These are phyloP conservation scores for Sphaerodactylus townsendi DNA, from an alignment of 2,113 vertebrate genomes.

Conservation along the genomic window DNA sequence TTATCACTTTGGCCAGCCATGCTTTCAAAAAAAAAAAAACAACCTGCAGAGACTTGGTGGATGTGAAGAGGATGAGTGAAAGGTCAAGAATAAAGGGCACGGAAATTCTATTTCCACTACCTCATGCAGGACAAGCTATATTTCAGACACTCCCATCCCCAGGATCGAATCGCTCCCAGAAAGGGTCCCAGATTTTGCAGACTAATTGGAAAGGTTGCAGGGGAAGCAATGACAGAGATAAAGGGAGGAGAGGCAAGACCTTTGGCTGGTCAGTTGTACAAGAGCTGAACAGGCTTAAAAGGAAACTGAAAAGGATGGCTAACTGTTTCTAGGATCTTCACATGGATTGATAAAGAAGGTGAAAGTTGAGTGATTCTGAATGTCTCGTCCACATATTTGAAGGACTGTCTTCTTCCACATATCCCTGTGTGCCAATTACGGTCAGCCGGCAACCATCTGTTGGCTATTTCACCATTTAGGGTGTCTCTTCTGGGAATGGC, in stretches of 20 bases:
- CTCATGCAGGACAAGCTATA: slow-evolving; percentile 35
- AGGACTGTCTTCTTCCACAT: too few species aligned
- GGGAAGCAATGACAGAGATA: background rate
- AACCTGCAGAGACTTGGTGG: slow-evolving; percentile 41
- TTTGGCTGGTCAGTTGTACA: background rate
- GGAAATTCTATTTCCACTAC: slow-evolving; percentile 43
- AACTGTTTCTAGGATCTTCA: background rate
- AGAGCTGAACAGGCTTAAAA: background rate
- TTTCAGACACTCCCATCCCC: background rate
- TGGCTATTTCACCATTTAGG: too few species aligned
- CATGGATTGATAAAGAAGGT: background rate
- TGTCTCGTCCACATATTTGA: too few species aligned
- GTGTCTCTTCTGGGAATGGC: too few species aligned
- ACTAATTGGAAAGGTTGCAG: slow-evolving; percentile 6
- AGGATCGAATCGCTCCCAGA: background rate
- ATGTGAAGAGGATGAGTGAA: slow-evolving; percentile 58
- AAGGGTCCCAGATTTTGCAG: background rate
- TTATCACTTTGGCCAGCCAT: slow-evolving; percentile 50
- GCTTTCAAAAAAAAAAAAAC: background rate
- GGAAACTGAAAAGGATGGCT: background rate
- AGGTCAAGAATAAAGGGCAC: slow-evolving; percentile 53
- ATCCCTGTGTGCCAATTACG: too few species aligned
- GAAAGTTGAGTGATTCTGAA: too few species aligned
- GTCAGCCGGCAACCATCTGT: too few species aligned
- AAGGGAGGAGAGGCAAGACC: background rate